Conservation (phyloP, 2,113 vertebrate genomes). For the Osmerus mordax region DNA sequence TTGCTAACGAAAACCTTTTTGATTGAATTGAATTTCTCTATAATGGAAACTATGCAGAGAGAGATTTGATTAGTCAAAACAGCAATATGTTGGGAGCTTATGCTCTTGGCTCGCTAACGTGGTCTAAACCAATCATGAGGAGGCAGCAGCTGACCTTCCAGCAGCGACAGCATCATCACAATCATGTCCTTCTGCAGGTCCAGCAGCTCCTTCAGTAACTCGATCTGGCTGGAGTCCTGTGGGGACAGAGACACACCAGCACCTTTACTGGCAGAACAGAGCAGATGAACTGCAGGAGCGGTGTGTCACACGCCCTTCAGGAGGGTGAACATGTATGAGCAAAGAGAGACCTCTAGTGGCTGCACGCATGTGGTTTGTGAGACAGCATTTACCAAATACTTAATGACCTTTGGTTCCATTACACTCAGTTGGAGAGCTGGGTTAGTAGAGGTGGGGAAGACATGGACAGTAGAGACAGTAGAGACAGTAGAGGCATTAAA, state of each 20-base stretch:
- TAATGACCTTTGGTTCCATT: no score
- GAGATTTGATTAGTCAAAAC: background rate
- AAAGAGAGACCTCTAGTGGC: slow-evolving; percentile 68
- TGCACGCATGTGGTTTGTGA: background rate
- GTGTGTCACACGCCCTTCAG: background rate
- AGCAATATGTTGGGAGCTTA: background rate
- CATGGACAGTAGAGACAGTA: no score
- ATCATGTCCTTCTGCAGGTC: slow-evolving; percentile 99
- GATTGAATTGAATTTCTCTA: background rate
- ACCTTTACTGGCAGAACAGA: background rate
- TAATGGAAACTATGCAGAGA: background rate
- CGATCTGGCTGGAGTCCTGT: slow-evolving; percentile 97
- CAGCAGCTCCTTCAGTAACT: slow-evolving; percentile 93
- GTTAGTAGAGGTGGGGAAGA: no score
- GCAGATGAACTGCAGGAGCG: background rate
- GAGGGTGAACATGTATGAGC: slow-evolving; percentile 21
- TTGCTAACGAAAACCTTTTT: background rate
- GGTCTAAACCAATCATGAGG: slow-evolving; percentile 2
- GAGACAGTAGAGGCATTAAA: no score
- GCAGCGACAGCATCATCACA: slow-evolving; percentile 95
- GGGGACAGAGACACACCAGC: slow-evolving; percentile 27
- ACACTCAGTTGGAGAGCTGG: no score
- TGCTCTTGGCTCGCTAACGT: background rate
- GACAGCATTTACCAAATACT: background rate
- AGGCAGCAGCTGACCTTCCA: slow-evolving; percentile 81